These are phyloP conservation scores for Taeniopygia guttata DNA, from an alignment of 2,797 vertebrate genomes.

Conservation along the genomic window DNA sequence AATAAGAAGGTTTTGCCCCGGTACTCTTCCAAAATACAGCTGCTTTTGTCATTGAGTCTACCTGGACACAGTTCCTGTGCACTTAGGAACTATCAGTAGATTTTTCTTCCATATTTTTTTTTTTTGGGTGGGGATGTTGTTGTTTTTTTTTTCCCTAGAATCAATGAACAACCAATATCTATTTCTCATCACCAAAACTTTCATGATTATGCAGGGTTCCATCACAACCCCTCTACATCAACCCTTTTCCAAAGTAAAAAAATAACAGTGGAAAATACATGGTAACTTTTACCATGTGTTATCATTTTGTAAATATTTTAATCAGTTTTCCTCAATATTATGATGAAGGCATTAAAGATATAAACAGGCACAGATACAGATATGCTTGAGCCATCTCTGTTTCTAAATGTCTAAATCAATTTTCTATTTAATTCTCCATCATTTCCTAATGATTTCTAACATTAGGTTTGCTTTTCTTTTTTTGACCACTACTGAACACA, in stretches of 20 bases:
- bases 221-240: rapidly evolving
- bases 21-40: not conserved
- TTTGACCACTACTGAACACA: not conserved
- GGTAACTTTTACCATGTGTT: rapidly evolving
- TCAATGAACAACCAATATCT: not conserved
- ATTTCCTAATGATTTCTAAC: not conserved
- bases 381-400: not conserved
- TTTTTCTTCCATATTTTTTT: not conserved
- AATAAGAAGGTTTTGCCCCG: not conserved
- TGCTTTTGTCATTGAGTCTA: not conserved
- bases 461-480: not conserved
- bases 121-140: too few species aligned
- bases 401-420: not conserved
- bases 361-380: not conserved
- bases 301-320: not conserved
- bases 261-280: not conserved
- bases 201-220: rapidly evolving
- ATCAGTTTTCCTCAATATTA: not conserved
- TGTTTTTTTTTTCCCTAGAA: too few species aligned
- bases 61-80: not conserved
- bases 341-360: not conserved
- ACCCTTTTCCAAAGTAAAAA: not conserved
- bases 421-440: not conserved
- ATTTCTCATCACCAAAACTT: not conserved
- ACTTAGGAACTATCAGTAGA: rapidly evolving